These are phyloP conservation scores for Tetrao urogallus DNA, from an alignment of 2,113 vertebrate species.

Conservation along the genomic window DNA sequence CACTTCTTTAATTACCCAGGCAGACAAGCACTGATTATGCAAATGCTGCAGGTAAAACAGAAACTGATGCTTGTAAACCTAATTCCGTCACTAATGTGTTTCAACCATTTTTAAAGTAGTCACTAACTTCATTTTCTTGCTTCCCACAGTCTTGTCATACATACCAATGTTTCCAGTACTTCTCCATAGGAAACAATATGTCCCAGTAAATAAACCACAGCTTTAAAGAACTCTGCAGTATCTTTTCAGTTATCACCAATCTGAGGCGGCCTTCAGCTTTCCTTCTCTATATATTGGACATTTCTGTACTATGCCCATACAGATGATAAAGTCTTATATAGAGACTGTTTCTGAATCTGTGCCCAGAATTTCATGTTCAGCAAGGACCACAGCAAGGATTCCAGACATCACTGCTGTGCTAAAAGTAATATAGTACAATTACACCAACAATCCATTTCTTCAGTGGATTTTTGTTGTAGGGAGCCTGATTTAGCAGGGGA, in stretches of 20 bases:
- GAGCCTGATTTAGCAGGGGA: too few relatives aligned
- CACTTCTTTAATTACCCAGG: slow-evolving; percentile 65
- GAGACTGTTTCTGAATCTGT: background rate
- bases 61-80: background rate
- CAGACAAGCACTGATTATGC: slow-evolving; percentile 32
- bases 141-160: background rate
- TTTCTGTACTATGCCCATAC: background rate
- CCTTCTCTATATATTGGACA: background rate
- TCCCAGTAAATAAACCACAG: background rate
- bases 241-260: background rate
- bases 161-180: background rate
- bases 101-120: background rate
- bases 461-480: background rate
- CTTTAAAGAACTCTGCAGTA: background rate
- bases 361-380: background rate
- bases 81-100: background rate
- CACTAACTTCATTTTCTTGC: background rate
- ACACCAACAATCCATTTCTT: background rate
- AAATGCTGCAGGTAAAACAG: slow-evolving; percentile 62
- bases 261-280: background rate
- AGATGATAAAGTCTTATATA: background rate
- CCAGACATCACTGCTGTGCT: background rate
- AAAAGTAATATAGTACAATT: background rate
- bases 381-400: fast-evolving
- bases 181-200: background rate